Conservation (phyloP, 2,888 invertebrate species). For the Cosmia pyralina region DNA sequence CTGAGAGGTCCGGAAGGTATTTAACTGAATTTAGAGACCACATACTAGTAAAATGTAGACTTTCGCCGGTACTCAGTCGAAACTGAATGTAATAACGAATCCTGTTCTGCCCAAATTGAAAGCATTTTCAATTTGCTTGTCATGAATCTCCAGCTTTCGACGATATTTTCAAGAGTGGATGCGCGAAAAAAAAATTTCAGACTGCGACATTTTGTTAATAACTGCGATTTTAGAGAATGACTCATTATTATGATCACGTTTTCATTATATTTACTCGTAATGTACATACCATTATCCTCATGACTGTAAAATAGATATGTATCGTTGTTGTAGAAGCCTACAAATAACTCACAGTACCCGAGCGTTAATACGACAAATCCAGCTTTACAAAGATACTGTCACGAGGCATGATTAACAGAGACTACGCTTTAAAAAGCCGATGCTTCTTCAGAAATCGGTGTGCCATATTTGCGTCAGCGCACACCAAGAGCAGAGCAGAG, state of each 20-base stretch:
- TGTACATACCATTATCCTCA: conserved; percentile 18
- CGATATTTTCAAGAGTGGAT: background rate
- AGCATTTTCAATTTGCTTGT: background rate
- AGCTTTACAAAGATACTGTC: background rate
- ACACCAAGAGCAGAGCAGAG: too few relatives aligned
- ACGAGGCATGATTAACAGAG: background rate
- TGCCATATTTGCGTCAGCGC: too few relatives aligned
- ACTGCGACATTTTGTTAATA: background rate
- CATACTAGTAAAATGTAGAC: background rate
- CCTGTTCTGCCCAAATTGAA: background rate
- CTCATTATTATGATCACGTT: conserved; percentile 8
- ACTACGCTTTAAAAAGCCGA: too few relatives aligned
- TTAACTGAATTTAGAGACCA: background rate
- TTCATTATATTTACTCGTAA: background rate
- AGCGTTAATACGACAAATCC: background rate
- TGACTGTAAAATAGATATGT: conserved; percentile 18
- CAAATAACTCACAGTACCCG: background rate
- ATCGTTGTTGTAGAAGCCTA: conserved; percentile 1
- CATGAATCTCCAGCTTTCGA: background rate
- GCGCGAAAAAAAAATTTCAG: too few relatives aligned
- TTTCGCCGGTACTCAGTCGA: background rate
- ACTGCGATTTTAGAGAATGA: background rate
- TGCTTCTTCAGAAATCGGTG: background rate
- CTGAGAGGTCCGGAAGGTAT: background rate
- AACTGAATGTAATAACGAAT: background rate